These are phyloP conservation scores for Trichoplusia ni DNA, from an alignment of 1,140 invertebrate genomes.

Conservation along the genomic window DNA sequence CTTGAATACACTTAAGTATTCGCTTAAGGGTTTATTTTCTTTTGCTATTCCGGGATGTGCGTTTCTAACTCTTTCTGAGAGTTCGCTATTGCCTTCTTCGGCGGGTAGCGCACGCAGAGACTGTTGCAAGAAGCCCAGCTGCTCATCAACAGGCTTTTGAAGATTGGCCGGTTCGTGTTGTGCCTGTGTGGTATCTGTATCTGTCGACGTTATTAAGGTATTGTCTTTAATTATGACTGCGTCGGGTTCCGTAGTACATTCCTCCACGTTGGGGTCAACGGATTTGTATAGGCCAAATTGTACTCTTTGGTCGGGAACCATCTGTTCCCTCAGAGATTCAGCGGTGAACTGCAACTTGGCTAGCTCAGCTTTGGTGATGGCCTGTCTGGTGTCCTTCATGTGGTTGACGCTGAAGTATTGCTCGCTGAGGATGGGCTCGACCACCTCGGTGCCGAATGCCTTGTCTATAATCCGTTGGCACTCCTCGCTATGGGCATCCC, in stretches of 20 bases:
- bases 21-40: too few relatives aligned
- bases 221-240: background rate
- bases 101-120: too few relatives aligned
- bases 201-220: too few relatives aligned
- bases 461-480: slow-evolving; percentile 37
- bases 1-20: too few relatives aligned
- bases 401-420: background rate
- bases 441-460: slow-evolving; percentile 24
- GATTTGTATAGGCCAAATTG: background rate
- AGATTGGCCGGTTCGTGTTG: too few relatives aligned
- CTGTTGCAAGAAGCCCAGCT: too few relatives aligned
- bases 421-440: background rate
- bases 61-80: too few relatives aligned
- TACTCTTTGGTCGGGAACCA: background rate
- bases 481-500: slow-evolving; percentile 27
- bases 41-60: too few relatives aligned
- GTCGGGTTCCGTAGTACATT: background rate
- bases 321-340: background rate
- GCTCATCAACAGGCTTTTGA: too few relatives aligned
- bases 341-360: background rate
- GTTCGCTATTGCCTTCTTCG: too few relatives aligned
- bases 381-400: background rate
- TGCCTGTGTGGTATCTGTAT: too few relatives aligned
- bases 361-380: background rate
- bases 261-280: background rate